phyloP scores from a whole-genome alignment of 2,113 vertebrate genomes.

The Dicerorhinus sumatrensis region DNA sequence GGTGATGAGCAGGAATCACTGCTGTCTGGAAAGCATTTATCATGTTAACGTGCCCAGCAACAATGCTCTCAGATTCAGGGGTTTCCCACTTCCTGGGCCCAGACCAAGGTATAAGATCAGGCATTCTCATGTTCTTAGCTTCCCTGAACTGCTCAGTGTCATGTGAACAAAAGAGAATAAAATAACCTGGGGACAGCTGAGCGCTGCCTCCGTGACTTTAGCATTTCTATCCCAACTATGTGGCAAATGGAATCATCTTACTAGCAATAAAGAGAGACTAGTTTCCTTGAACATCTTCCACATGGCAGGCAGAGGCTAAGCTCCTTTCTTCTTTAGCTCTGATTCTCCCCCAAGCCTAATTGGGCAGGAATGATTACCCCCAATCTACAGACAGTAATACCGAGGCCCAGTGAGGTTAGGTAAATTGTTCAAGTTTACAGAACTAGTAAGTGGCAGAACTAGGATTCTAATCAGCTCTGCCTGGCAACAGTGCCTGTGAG shows the following conservation, averaged over 20 bases:
- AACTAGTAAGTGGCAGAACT: not conserved
- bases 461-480: not conserved
- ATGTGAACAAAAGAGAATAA: conserved; percentile 6
- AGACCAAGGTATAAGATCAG: not conserved
- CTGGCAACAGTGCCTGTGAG: not conserved
- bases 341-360: not conserved
- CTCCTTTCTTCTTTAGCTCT: not conserved
- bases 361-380: not conserved
- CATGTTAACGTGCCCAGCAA: not conserved
- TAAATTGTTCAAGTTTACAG: not conserved
- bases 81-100: not conserved
- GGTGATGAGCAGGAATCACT: not conserved
- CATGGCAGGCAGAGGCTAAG: no score
- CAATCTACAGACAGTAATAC: not conserved
- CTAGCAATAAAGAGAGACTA: not conserved
- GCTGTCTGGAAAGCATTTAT: not conserved
- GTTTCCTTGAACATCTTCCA: not conserved
- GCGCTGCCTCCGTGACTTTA: not conserved
- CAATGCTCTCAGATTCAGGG: not conserved
- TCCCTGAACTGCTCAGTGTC: not conserved
- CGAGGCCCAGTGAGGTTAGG: not conserved
- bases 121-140: not conserved
- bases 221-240: not conserved
- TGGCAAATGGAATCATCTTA: not conserved
- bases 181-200: not conserved